Percentiles rank a stretch among this genome's conserved stretches.
phyloP scores from a whole-genome alignment of 1,140 invertebrate species.

The Plectrocnemia conspersa region DNA sequence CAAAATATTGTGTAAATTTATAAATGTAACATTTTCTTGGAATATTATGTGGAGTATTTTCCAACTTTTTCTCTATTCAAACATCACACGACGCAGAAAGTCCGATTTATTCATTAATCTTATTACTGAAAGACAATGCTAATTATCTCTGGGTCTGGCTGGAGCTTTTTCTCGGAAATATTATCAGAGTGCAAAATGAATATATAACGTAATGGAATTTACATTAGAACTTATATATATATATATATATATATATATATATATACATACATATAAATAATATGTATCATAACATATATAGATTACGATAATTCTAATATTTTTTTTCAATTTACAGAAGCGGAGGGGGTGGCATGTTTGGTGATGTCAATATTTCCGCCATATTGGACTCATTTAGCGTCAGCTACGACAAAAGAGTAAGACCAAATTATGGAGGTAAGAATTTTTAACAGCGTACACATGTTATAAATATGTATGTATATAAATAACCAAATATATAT shows the following conservation, averaged over 20 bases:
- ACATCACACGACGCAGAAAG: too few species aligned
- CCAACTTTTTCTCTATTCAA: too few species aligned
- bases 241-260: conserved; percentile 5
- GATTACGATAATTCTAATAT: neutral
- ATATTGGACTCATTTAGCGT: conserved; percentile 89
- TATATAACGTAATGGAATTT: neutral
- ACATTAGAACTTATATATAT: neutral
- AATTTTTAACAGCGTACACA: neutral
- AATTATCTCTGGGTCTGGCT: too few species aligned
- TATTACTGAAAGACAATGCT: too few species aligned
- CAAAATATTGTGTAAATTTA: too few species aligned
- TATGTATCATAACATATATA: too few species aligned
- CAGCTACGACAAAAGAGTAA: conserved; percentile 96
- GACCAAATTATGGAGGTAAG: conserved; percentile 95
- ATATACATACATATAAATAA: too few species aligned
- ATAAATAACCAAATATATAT: neutral
- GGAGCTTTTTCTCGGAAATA: neutral
- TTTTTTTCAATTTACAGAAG: conserved; percentile 52
- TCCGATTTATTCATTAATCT: too few species aligned
- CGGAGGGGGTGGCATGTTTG: conserved; percentile 72
- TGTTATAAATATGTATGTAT: conserved; percentile 3
- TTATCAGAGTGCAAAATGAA: neutral
- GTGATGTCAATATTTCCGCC: conserved; percentile 87
- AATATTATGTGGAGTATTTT: too few species aligned
- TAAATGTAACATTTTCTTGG: too few species aligned